Conservation (phyloP, 1,140 invertebrate species). For the Drosophila nannoptera region DNA sequence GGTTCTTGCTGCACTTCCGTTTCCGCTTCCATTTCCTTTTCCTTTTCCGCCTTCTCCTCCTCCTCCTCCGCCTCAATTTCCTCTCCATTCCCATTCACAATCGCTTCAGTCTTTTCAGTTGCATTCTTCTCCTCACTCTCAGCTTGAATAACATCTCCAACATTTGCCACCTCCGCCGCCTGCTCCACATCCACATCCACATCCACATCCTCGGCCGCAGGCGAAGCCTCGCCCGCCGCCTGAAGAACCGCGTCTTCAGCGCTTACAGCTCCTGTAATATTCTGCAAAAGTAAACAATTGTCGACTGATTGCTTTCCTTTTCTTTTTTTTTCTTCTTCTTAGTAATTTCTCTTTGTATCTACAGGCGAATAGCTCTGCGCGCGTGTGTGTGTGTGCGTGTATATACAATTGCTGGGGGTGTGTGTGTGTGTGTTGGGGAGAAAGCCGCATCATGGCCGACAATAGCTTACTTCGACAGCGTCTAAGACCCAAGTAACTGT, state of each 20-base stretch:
- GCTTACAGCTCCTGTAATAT: constrained; percentile 71
- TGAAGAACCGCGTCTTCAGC: constrained; percentile 11
- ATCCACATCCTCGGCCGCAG: no score
- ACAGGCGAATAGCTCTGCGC: neutral
- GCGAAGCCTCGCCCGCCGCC: no score
- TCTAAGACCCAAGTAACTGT: constrained; percentile 19
- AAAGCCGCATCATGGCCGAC: constrained; percentile 62
- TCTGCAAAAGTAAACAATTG: constrained; percentile 80
- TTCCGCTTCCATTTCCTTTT: constrained; percentile 24
- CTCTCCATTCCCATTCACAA: constrained; percentile 23
- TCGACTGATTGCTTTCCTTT: constrained; percentile 78
- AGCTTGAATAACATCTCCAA: no score
- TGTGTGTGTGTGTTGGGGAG: constrained; percentile 15
- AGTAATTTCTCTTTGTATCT: constrained; percentile 13
- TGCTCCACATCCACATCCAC: no score
- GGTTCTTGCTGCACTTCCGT: constrained; percentile 2
- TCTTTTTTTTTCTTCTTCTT: neutral
- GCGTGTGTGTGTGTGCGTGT: constrained; percentile 7
- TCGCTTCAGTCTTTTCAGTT: constrained; percentile 44
- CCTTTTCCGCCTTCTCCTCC: neutral
- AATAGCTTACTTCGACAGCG: constrained; percentile 77
- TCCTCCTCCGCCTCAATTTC: no score
- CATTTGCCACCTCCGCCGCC: no score
- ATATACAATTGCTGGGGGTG: no score
- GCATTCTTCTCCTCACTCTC: constrained; percentile 45